Evolutionary conservation across 1,140 invertebrate genomes (phyloP), one percentile per base, ranked within the genome.

Genomic region (Antheraea mylitta): DNA sequence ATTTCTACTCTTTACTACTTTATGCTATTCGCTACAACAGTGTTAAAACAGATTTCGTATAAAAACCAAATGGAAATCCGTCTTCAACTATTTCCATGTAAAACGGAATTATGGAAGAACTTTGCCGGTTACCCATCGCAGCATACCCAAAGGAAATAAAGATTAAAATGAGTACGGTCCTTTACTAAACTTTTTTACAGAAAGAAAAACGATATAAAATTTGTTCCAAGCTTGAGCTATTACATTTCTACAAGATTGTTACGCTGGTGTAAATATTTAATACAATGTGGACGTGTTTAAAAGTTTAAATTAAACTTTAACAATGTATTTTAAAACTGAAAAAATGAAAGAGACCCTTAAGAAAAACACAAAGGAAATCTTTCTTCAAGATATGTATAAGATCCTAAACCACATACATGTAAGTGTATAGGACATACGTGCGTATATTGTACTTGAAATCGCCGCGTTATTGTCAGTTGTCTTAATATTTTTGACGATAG

Each of bases 251-350:
- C 18, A 13, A 61, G 60, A 36, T 16, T 66, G 36, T 37, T 45
- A 45, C 63, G 63, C 18, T 19, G 64, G 38, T 45, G 42, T 48
- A 61, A 67, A 53, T 13, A 68, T 38, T 69, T 65, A 63, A 72
- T 19, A 66, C 62, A 30, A 19, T 0, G 60, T 0, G 60, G 60
- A 61, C 6, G 8, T 61, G 11, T 61, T 61, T 22, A 16, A 22
- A 61, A 61, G 42, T 38, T 61, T 19, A 75, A 72, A 75, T 71
- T 71, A 75, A 75, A 72, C 68, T 72, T 71, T 71, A 71, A 76
- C 71, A 72, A 73, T 76, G 60, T 71, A 76, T 76, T 76, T 70
- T 69, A 68, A 73, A 76, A 72, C 62, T 67, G 68, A 36, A 72
- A 36, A 72, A 68, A 67, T 71, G 70, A 73, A 73, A 71, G 72